A percentile compares a stretch with the other conserved stretches of the same genome.
phyloP scores from a whole-genome alignment of 2,888 invertebrate genomes.

The Watsonalla binaria region DNA sequence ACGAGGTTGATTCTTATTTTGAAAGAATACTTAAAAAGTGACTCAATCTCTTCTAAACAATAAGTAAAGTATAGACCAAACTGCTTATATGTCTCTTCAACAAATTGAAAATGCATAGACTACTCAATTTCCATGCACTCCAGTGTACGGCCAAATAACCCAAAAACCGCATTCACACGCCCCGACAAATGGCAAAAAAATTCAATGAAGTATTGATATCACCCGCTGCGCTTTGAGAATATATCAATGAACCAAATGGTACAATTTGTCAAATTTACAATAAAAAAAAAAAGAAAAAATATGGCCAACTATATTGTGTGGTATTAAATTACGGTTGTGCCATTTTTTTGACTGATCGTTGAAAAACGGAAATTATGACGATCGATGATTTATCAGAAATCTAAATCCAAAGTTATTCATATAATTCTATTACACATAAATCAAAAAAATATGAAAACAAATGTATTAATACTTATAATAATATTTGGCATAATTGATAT shows the following conservation, averaged over 20 bases:
- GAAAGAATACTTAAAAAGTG: too few relatives aligned
- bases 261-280: constrained; percentile 7
- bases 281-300: constrained; percentile 5
- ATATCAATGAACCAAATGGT: constrained; percentile 15
- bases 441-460: too few relatives aligned
- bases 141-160: constrained; percentile 34
- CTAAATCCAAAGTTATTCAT: too few relatives aligned
- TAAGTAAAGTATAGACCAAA: too few relatives aligned
- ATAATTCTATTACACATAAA: too few relatives aligned
- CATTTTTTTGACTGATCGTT: neutral
- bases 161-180: constrained; percentile 49
- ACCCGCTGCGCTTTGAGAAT: constrained; percentile 32
- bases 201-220: constrained; percentile 27
- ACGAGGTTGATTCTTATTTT: too few relatives aligned
- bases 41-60: too few relatives aligned
- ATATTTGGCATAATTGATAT: too few relatives aligned
- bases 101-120: neutral
- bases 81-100: too few relatives aligned
- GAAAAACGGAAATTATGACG: neutral
- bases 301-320: constrained; percentile 1
- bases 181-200: constrained; percentile 15
- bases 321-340: neutral
- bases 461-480: too few relatives aligned
- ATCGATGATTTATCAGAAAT: neutral
- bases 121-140: neutral